Conservation (phyloP, 2,113 vertebrate species). For the Triplophysa dalaica region DNA sequence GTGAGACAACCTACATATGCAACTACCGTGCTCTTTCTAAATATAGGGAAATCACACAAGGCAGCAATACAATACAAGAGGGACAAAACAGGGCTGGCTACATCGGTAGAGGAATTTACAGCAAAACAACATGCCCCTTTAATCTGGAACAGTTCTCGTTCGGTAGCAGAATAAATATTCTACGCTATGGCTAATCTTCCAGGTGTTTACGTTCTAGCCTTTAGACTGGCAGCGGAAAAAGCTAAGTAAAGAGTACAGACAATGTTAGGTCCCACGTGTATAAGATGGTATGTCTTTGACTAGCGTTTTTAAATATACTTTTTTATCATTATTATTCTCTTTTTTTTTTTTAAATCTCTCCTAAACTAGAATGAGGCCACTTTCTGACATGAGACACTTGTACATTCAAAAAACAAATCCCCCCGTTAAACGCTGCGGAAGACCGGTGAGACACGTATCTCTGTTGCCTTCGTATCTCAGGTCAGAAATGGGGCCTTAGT, state of each 20-base stretch:
- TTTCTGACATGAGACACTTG: conserved; percentile 47
- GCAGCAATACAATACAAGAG: conserved; percentile 78
- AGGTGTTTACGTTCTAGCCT: conserved; percentile 89
- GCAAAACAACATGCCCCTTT: conserved; percentile 85
- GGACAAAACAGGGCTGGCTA: conserved; percentile 84
- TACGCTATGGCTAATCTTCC: conserved; percentile 89
- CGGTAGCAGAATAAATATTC: conserved; percentile 93
- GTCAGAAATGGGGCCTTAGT: conserved; percentile 47
- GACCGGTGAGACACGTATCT: conserved; percentile 18
- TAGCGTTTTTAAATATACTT: conserved; percentile 59
- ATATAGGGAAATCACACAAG: conserved; percentile 79
- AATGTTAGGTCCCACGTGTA: conserved; percentile 86
- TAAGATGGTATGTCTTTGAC: conserved; percentile 84
- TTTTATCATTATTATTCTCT: conserved; percentile 65
- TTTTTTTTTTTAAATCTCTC: conserved; percentile 64
- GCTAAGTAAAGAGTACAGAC: conserved; percentile 88
- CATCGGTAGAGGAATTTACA: conserved; percentile 86
- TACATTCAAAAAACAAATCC: conserved; percentile 39
- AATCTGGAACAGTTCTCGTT: conserved; percentile 87
- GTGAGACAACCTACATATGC: conserved; percentile 78
- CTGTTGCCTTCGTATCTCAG: conserved; percentile 40
- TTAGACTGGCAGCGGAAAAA: conserved; percentile 88
- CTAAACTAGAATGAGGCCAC: conserved; percentile 40
- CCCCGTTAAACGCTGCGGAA: conserved; percentile 41
- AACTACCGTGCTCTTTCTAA: conserved; percentile 79